These are phyloP conservation scores for Spondyliosoma cantharus DNA, from an alignment of 2,797 vertebrate genomes.

Conservation along the genomic window DNA sequence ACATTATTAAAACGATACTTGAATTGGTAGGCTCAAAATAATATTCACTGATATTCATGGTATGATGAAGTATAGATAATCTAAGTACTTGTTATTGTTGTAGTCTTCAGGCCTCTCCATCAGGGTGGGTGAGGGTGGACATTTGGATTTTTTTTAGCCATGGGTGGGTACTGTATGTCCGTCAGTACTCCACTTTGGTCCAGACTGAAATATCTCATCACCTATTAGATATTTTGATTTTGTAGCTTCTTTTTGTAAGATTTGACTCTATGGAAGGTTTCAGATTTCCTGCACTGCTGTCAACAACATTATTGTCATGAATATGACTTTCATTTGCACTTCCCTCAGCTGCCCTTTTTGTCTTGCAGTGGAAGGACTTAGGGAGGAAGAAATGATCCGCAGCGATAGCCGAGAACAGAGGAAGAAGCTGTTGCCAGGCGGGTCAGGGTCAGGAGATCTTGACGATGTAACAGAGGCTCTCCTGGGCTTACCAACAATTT, in stretches of 20 bases:
- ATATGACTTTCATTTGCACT: not conserved
- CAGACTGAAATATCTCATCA: no score
- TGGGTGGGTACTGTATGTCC: no score
- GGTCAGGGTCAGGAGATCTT: slow-evolving; percentile 82
- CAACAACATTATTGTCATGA: not conserved
- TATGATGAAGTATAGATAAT: no score
- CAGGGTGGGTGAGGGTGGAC: no score
- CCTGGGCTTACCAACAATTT: slow-evolving; percentile 73
- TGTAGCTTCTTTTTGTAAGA: not conserved
- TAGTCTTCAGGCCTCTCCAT: no score
- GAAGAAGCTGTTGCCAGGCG: slow-evolving; percentile 76
- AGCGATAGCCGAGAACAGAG: slow-evolving; percentile 80
- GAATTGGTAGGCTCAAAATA: no score
- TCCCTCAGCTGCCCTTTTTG: not conserved
- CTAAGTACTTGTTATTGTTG: no score
- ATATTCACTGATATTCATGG: no score
- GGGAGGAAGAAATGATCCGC: slow-evolving; percentile 83
- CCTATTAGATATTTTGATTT: not conserved
- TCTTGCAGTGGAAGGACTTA: slow-evolving; percentile 78
- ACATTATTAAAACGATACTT: no score
- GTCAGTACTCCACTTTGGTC: no score
- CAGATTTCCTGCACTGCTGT: not conserved
- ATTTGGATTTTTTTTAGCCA: no score
- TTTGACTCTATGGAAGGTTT: not conserved
- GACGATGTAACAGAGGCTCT: slow-evolving; percentile 78